Evolutionary conservation across 2,888 invertebrate genomes (phyloP).

Genomic region (Oligia strigilis): DNA sequence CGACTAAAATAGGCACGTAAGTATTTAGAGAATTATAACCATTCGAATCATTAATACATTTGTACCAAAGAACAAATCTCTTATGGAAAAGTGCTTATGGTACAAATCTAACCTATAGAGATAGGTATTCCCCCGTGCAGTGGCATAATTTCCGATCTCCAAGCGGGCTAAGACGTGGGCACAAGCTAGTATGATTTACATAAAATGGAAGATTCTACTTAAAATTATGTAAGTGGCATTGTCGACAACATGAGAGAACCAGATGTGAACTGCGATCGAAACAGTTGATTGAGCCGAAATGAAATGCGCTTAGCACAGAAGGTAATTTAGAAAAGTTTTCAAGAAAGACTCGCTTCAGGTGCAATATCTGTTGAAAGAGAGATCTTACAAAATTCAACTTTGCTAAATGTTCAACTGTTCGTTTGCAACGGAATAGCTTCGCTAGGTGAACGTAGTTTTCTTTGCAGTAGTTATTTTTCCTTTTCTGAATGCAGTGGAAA

Average conservation of each 20-base stretch:
- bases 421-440: background rate
- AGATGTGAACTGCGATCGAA: background rate
- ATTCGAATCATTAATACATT: too few species aligned
- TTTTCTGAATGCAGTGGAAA: background rate
- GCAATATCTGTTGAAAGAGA: slow-evolving; percentile 1
- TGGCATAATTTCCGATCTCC: too few species aligned
- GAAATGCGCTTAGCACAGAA: background rate
- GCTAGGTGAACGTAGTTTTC: background rate
- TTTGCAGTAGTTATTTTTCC: background rate
- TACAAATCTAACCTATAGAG: too few species aligned
- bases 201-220: background rate
- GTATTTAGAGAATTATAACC: too few species aligned
- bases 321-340: slow-evolving; percentile 1
- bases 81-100: too few species aligned
- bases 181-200: background rate
- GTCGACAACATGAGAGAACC: background rate
- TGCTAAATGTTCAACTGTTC: slow-evolving; percentile 2
- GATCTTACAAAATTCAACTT: background rate
- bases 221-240: background rate
- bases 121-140: too few species aligned
- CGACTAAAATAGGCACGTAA: too few species aligned
- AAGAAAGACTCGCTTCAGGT: slow-evolving; percentile 2
- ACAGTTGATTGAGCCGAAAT: background rate
- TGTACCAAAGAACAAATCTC: too few species aligned
- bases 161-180: too few species aligned